phyloP scores from a whole-genome alignment of 2,113 vertebrate species.

The Sceloporus tristichus region DNA sequence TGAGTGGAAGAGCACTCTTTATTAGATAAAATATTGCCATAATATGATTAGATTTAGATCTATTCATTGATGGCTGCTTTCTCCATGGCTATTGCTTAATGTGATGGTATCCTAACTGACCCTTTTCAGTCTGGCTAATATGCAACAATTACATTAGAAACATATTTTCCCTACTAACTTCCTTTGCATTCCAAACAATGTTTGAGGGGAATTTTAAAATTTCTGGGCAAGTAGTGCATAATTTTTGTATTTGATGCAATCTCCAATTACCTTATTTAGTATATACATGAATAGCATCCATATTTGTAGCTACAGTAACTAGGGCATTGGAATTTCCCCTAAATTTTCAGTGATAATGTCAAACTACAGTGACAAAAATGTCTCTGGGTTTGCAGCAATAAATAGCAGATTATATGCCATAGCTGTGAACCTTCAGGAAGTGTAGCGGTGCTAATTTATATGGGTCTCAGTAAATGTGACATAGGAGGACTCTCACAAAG shows the following conservation, averaged over 20 bases:
- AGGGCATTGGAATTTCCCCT: not conserved
- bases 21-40: too few relatives aligned
- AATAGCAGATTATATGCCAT: not conserved
- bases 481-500: not conserved
- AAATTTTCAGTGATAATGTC: conserved; percentile 13
- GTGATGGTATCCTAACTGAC: not conserved
- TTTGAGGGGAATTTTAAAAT: not conserved
- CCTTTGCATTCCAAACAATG: conserved; percentile 21
- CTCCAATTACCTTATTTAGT: not conserved
- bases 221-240: not conserved
- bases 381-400: conserved; percentile 16
- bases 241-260: not conserved
- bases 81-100: too few relatives aligned
- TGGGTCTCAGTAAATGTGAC: conserved; percentile 18
- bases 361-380: conserved; percentile 22
- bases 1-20: too few relatives aligned
- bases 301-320: conserved; percentile 22
- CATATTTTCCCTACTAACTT: not conserved
- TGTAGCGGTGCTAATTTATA: conserved; percentile 25
- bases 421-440: conserved; percentile 23
- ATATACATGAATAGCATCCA: too few relatives aligned
- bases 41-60: too few relatives aligned
- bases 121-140: conserved; percentile 30
- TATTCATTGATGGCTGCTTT: too few relatives aligned
- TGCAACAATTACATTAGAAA: conserved; percentile 35